A percentile compares a stretch with the other conserved stretches of the same genome.
Evolutionary conservation across 2,797 vertebrate species (phyloP).

Genomic region (Apogon hyalosoma): DNA sequence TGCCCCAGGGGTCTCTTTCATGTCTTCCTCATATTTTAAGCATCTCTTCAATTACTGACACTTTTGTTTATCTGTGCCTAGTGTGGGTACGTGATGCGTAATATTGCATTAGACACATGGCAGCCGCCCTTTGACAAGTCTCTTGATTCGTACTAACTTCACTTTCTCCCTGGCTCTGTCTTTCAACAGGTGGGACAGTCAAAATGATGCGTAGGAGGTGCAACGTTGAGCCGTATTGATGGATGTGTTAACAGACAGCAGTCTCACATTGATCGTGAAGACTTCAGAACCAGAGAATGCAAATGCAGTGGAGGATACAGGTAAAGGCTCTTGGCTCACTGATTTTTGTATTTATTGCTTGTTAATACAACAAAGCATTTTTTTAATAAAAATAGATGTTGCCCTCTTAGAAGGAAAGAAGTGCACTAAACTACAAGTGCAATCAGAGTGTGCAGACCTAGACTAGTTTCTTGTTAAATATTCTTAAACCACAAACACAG

Average conservation of each 20-base stretch:
- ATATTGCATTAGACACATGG: constrained; percentile 34
- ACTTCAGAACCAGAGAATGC: constrained; percentile 89
- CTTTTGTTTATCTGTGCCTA: constrained; percentile 40
- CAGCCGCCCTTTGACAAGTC: constrained; percentile 34
- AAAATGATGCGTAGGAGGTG: constrained; percentile 90
- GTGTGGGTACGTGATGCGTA: constrained; percentile 39
- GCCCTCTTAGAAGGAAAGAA: too few species aligned
- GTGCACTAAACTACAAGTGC: too few species aligned
- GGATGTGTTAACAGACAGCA: constrained; percentile 94
- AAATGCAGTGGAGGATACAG: constrained; percentile 90
- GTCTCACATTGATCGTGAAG: constrained; percentile 91
- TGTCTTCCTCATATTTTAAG: constrained; percentile 48
- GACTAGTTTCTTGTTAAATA: too few species aligned
- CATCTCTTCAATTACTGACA: constrained; percentile 42
- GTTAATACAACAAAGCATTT: background rate
- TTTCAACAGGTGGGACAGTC: constrained; percentile 87
- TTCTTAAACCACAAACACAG: too few species aligned
- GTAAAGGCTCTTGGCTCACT: constrained; percentile 79
- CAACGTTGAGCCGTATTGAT: constrained; percentile 91
- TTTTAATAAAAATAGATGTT: too few species aligned
- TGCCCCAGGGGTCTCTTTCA: constrained; percentile 52
- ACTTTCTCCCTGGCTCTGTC: constrained; percentile 43
- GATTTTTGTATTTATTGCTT: constrained; percentile 1
- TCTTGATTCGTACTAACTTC: constrained; percentile 23
- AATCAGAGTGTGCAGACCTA: too few species aligned